Evolutionary conservation across 2,888 invertebrate genomes (phyloP).

Genomic region (Drosophila conformis): DNA sequence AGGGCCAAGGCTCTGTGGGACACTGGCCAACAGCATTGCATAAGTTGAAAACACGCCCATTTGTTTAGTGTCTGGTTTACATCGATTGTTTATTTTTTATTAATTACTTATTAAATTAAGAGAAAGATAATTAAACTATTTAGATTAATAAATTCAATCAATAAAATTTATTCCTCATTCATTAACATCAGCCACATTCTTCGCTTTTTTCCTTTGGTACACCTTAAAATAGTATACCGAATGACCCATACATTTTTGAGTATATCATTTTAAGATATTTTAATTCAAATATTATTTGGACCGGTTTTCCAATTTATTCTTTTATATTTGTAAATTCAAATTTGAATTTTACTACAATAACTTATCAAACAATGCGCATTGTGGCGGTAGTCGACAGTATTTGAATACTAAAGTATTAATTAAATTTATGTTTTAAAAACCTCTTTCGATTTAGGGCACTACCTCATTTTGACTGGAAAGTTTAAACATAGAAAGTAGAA

Average conservation of each 20-base stretch:
- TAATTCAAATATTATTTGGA: conserved; percentile 18
- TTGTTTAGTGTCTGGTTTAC: not conserved
- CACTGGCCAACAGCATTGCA: conserved; percentile 17
- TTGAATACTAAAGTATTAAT: not conserved
- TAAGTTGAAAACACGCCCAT: not conserved
- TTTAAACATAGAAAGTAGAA: not conserved
- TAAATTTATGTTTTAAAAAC: not conserved
- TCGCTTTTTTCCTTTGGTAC: not conserved
- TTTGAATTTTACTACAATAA: not conserved
- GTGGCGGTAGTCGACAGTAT: conserved; percentile 3
- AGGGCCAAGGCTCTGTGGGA: conserved; percentile 29
- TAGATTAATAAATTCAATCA: not conserved
- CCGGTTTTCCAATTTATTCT: conserved; percentile 16
- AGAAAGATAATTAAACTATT: not conserved
- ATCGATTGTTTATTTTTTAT: not conserved
- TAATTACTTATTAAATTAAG: not conserved
- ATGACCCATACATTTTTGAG: conserved; percentile 5
- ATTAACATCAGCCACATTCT: not conserved
- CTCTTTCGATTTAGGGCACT: not conserved
- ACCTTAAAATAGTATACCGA: not conserved
- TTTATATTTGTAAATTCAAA: not conserved
- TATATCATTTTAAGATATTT: conserved; percentile 8
- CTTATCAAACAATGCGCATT: not conserved
- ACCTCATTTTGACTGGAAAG: not conserved
- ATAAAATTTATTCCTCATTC: not conserved